Evolutionary conservation across 2,113 vertebrate species (phyloP), one percentile per base, ranked within the genome.

Genomic region (Gavialis gangeticus): DNA sequence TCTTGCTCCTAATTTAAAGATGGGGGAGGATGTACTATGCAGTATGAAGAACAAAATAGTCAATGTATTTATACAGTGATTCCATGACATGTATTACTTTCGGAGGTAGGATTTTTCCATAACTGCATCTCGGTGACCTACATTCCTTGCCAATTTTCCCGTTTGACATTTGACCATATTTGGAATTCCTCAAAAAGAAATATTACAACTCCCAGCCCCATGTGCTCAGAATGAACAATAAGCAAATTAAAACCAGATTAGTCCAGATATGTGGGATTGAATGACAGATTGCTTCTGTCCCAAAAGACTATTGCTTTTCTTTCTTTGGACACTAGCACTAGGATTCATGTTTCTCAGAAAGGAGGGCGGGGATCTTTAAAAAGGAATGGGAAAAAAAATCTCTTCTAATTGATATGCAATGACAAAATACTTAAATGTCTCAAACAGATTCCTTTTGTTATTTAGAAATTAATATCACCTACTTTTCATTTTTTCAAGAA

Each of bases 221-320:
- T 66, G 79, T 63, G 87, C 76, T 87, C 79, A 92, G 56, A 34
- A 85, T 91, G 82, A 97, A 96, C 79, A 88, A 92, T 93, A 96
- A 94, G 28, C 76, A 97, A 97, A 97, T 97, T 96, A 97, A 97
- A 98, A 96, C 30, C 92, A 96, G 92, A 96, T 96, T 95, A 97
- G 91, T 95, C 62, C 84, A 95, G 81, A 88, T 96, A 92, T 64
- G 16, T 66, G 85, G 69, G 82, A 78, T 25, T 96, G 79, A 97
- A 92, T 97, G 94, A 95, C 89, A 97, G 89, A 80, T 91, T 93
- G 60, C 86, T 75, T 94, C 75, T 95, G 54, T 96, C 81, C 71
- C 83, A 94, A 94, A 85, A 64, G 55, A 24, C 88, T 96, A 97
- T 95, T 95, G 64, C 28, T 95, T 97, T 95, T 82, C 93, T 19